Base-by-base conservation (phyloP, 2,113 vertebrate species). In the Lepidothrix coronata region DNA sequence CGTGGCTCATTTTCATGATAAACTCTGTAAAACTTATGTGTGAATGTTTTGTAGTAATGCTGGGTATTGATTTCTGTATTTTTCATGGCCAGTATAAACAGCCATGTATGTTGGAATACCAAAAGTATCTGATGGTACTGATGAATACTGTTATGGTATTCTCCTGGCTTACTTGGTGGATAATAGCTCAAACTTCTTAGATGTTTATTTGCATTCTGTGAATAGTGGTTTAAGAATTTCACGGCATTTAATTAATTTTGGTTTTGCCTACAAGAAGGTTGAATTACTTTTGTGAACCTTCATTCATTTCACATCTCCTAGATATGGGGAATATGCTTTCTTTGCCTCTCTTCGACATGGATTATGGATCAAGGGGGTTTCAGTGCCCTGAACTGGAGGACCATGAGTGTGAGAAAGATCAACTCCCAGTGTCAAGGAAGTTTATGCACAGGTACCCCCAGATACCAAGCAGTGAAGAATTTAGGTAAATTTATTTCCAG, bases 121-220 rank as follows among this genome's bases (percentile, higher is more conserved):
- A 31, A 83, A 93, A 57, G 27, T 21, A 8, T 1, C 9, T 7
- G 13, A 2, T 1, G 1, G 5, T 17, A 14, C 4, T 51, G 23
- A 27, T 11, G 2, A 55, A 52, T 12, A n/a, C 4, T 59, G 5
- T 83, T 39, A 14, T 4, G 12, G 5, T 68, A 7, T 77, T 91
- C 81, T 78, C 19, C 24, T 84, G 39, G 49, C 19, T 88, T 77
- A 44, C 18, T 61, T 77, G 19, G 7, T 35, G 12, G 11, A 14
- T 58, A 39, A 8, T 33, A 48, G 35, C 28, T 55, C 37, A 70
- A 33, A 85, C 3, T 61, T 87, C 28, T 70, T 22, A 57, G 35
- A 51, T 62, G 17, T 54, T 79, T 90, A 55, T 88, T 80, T 78
- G 11, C 12, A 23, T 78, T 48, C 39, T 0, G 0, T 58, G 30